Conservation (phyloP, 2,113 vertebrate genomes). For the Ploceus nigricollis region DNA sequence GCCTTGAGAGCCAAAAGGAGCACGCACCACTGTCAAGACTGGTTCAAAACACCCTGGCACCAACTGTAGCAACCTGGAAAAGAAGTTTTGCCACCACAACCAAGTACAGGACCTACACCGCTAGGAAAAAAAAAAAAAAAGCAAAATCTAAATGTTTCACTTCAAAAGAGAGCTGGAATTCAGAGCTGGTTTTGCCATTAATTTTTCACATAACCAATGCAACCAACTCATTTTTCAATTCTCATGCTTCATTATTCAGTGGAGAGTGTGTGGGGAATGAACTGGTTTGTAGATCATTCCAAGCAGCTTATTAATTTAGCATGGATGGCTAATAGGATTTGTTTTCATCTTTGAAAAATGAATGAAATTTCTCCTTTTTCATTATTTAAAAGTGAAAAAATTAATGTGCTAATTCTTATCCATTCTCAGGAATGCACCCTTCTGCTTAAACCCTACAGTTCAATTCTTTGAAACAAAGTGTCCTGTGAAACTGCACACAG, state of each 20-base stretch:
- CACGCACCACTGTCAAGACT: not conserved
- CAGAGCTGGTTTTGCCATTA: not conserved
- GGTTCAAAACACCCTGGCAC: not conserved
- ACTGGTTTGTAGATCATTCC: slow-evolving; percentile 50
- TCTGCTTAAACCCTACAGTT: not conserved
- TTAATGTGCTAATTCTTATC: not conserved
- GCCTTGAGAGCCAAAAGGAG: accelerated
- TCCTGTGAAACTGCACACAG: not conserved
- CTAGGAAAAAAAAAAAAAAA: not conserved
- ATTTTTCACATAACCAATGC: slow-evolving; percentile 39
- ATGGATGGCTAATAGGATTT: slow-evolving; percentile 60
- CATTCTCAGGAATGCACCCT: not conserved
- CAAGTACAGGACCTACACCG: not conserved
- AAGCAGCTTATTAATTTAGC: slow-evolving; percentile 64
- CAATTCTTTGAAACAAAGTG: not conserved
- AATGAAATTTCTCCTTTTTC: slow-evolving; percentile 41
- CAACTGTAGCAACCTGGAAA: not conserved
- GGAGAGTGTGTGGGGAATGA: slow-evolving; percentile 16
- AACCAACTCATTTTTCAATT: slow-evolving; percentile 57
- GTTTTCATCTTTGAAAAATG: slow-evolving; percentile 67
- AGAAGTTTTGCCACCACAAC: not conserved
- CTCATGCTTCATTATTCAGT: slow-evolving; percentile 57
- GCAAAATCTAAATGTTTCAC: slow-evolving; percentile 2
- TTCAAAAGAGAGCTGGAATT: slow-evolving; percentile 22
- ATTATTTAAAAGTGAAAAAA: slow-evolving; percentile 40